Conservation (phyloP, 2,888 invertebrate genomes). For the Chouioia cunea region DNA sequence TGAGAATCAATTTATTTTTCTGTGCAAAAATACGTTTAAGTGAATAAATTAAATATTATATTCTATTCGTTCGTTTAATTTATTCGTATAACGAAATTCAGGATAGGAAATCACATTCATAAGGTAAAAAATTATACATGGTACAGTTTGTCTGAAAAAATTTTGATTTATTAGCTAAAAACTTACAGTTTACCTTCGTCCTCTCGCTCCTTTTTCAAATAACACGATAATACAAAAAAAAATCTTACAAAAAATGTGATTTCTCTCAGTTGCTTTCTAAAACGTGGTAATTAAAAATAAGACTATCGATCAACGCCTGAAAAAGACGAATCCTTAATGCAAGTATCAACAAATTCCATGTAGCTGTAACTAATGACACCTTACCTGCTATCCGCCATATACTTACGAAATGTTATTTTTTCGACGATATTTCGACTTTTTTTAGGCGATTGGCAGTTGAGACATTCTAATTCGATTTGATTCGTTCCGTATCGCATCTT, state of each 20-base stretch:
- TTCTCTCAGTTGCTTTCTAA: too few relatives aligned
- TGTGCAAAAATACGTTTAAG: conserved; percentile 34
- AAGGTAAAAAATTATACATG: too few relatives aligned
- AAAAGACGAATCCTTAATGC: conserved; percentile 5
- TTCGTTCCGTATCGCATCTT: conserved; percentile 16
- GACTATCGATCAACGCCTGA: conserved; percentile 17
- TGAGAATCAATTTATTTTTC: conserved; percentile 42
- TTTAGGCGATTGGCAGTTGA: not conserved
- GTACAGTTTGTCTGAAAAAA: too few relatives aligned
- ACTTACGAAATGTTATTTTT: conserved; percentile 56
- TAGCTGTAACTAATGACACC: conserved; percentile 44
- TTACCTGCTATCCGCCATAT: conserved; percentile 59
- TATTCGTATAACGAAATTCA: too few relatives aligned
- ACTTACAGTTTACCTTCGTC: too few relatives aligned
- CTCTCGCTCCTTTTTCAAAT: too few relatives aligned
- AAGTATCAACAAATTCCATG: not conserved
- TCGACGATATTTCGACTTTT: not conserved
- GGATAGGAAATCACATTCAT: too few relatives aligned
- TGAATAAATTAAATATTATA: conserved; percentile 27
- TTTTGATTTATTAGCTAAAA: too few relatives aligned
- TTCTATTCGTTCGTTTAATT: too few relatives aligned
- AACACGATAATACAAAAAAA: too few relatives aligned
- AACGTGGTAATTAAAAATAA: conserved; percentile 41
- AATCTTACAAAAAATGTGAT: too few relatives aligned
- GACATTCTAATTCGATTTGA: conserved; percentile 15